These are phyloP conservation scores for Hemiprocne comata DNA, from an alignment of 2,113 vertebrate species.

Conservation along the genomic window DNA sequence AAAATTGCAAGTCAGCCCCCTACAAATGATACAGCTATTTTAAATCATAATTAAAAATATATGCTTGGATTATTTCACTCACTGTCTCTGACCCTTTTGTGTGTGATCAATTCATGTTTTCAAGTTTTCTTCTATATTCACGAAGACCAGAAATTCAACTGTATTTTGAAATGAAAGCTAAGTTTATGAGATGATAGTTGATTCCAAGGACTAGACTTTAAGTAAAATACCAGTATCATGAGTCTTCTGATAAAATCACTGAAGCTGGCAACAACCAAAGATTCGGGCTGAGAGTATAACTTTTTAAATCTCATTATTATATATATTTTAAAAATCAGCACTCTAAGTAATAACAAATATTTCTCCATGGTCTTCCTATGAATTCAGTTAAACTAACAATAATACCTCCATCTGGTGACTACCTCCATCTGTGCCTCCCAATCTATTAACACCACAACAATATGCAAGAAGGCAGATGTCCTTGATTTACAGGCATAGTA, in stretches of 20 bases:
- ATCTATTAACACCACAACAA: conserved; percentile 37
- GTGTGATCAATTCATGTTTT: background rate
- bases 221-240: background rate
- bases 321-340: background rate
- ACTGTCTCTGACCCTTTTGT: background rate
- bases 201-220: background rate
- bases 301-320: background rate
- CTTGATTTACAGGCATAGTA: conserved; percentile 4
- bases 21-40: background rate
- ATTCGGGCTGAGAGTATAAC: background rate
- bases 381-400: conserved; percentile 28
- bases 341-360: conserved; percentile 13
- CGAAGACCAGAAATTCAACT: conserved; percentile 31
- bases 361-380: background rate
- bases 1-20: background rate
- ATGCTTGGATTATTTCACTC: background rate
- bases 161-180: conserved; percentile 21
- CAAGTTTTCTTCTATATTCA: conserved; percentile 9
- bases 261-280: background rate
- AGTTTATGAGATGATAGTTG: conserved; percentile 41
- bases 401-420: conserved; percentile 7
- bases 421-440: conserved; percentile 37
- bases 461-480: conserved; percentile 43
- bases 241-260: conserved; percentile 30
- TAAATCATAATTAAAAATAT: background rate